phyloP scores from a whole-genome alignment of 2,888 invertebrate genomes.

The Drosophila quinaria region DNA sequence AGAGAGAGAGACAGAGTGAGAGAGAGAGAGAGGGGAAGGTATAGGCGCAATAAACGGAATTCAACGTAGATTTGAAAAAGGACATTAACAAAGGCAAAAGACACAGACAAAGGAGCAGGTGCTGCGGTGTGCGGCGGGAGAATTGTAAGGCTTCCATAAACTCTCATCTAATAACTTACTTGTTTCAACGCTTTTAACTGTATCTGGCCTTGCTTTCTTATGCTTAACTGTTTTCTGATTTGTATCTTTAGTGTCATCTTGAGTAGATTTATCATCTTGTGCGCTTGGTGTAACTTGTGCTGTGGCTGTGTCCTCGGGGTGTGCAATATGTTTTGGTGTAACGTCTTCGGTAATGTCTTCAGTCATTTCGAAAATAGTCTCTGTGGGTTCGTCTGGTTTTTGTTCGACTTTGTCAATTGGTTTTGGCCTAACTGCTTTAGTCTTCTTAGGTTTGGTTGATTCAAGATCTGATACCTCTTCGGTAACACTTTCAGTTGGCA shows the following conservation, averaged over 20 bases:
- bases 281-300: constrained; percentile 86
- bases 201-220: constrained; percentile 84
- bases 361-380: constrained; percentile 64
- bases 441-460: constrained; percentile 58
- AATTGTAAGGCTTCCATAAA: constrained; percentile 58
- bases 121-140: constrained; percentile 59
- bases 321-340: constrained; percentile 72
- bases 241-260: constrained; percentile 84
- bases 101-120: constrained; percentile 61
- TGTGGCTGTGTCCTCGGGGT: constrained; percentile 84
- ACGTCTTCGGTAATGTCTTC: constrained; percentile 60
- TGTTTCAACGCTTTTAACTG: constrained; percentile 81
- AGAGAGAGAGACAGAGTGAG: constrained; percentile 25
- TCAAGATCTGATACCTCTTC: constrained; percentile 35
- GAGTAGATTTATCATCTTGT: constrained; percentile 83
- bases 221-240: constrained; percentile 85
- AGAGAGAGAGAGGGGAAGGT: constrained; percentile 38
- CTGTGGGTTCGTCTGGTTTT: constrained; percentile 68
- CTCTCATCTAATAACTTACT: constrained; percentile 85
- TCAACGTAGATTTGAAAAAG: constrained; percentile 60
- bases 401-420: constrained; percentile 66
- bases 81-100: constrained; percentile 62
- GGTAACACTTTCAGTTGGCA: constrained; percentile 38
- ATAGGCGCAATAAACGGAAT: constrained; percentile 48
- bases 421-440: constrained; percentile 52